Percentiles rank a stretch among this genome's conserved stretches.
phyloP scores from a whole-genome alignment of 2,888 invertebrate species.

The Byasa hedistus region DNA sequence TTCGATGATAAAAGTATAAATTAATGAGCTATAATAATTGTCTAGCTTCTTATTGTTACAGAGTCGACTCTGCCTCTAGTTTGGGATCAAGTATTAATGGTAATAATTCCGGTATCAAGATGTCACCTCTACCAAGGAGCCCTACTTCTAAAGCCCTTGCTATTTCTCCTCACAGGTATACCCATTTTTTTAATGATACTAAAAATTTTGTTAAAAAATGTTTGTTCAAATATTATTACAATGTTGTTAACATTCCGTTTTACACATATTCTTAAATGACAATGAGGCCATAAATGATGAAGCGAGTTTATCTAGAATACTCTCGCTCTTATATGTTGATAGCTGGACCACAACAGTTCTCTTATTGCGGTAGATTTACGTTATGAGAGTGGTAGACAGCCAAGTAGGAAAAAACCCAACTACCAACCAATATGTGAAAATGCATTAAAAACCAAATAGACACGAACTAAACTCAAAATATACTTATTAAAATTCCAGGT shows the following conservation, averaged over 20 bases:
- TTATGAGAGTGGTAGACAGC: too few relatives aligned
- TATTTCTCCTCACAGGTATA: slow-evolving; percentile 66
- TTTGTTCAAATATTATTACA: neutral
- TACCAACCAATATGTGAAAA: too few relatives aligned
- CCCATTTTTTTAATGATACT: neutral
- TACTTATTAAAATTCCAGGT: slow-evolving; percentile 50
- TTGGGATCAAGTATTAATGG: slow-evolving; percentile 81
- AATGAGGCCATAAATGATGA: too few relatives aligned
- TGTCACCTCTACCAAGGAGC: slow-evolving; percentile 67
- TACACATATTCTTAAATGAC: too few relatives aligned
- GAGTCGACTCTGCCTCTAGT: slow-evolving; percentile 80
- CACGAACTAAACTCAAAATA: neutral
- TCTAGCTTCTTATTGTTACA: slow-evolving; percentile 39
- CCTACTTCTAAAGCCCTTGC: slow-evolving; percentile 46
- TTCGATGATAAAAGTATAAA: neutral
- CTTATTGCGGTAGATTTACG: too few relatives aligned
- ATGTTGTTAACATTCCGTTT: too few relatives aligned
- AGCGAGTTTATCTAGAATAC: too few relatives aligned
- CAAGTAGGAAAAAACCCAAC: too few relatives aligned
- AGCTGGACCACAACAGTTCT: too few relatives aligned
- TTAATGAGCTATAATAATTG: neutral
- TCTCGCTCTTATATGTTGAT: too few relatives aligned
- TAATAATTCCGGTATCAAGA: slow-evolving; percentile 76
- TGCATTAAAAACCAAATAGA: too few relatives aligned
- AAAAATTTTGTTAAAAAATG: neutral